Percentiles rank a stretch among this genome's conserved stretches.
Evolutionary conservation across 2,888 invertebrate species (phyloP).

Genomic region (Sarcophaga subvicina): DNA sequence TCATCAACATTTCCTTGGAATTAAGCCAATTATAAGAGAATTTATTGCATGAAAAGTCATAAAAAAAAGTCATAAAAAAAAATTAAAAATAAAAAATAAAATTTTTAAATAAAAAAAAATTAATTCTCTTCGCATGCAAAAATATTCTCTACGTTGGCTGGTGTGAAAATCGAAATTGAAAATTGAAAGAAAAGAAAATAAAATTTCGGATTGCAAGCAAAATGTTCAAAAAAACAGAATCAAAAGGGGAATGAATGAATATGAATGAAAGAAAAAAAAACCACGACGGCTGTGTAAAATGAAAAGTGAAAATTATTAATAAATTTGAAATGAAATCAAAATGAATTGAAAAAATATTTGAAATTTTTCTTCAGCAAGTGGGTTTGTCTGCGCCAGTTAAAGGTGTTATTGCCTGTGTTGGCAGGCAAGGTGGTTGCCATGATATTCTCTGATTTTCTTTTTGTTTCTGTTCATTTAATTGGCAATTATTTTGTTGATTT

Average conservation of each 20-base stretch:
- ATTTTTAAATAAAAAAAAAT: no score
- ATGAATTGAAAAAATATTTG: background rate
- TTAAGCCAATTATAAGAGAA: constrained; percentile 58
- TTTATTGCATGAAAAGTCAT: constrained; percentile 45
- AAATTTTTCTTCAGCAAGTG: background rate
- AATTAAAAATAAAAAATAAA: no score
- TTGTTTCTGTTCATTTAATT: background rate
- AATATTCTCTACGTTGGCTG: constrained; percentile 46
- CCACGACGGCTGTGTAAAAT: background rate
- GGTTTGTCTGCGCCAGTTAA: background rate
- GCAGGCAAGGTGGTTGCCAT: background rate
- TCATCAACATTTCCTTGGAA: constrained; percentile 55
- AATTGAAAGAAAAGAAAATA: background rate
- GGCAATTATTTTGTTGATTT: background rate
- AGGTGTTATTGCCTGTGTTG: background rate
- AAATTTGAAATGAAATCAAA: background rate
- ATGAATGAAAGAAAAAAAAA: background rate
- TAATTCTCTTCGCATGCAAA: constrained; percentile 52
- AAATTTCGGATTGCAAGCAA: no score
- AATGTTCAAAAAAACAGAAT: background rate
- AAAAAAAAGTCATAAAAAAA: background rate
- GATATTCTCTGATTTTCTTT: background rate
- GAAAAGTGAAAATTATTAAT: background rate
- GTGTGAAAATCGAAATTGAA: constrained; percentile 57
- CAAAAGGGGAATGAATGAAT: background rate